These are phyloP conservation scores for Syngnathus acus DNA, from an alignment of 2,797 vertebrate species.

Conservation along the genomic window DNA sequence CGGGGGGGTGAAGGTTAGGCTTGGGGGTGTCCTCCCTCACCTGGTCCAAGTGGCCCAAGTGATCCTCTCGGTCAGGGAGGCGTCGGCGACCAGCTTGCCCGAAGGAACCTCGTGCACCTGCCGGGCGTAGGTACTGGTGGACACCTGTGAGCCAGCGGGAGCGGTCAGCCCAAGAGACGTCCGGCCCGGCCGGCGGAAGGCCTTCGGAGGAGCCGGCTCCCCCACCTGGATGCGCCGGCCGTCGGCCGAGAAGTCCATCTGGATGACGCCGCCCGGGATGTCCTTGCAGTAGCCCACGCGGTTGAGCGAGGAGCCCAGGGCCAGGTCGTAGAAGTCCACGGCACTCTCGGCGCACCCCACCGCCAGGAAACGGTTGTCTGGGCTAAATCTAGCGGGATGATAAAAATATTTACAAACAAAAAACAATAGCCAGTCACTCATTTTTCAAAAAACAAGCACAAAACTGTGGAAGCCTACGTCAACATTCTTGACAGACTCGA, in stretches of 20 bases:
- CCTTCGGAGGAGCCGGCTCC: neutral
- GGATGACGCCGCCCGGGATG: constrained; percentile 85
- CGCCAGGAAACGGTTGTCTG: constrained; percentile 85
- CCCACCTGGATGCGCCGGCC: constrained; percentile 86
- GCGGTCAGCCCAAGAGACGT: neutral
- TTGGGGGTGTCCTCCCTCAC: constrained; percentile 50
- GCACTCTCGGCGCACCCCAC: constrained; percentile 86
- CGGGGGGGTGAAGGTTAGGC: too few species aligned
- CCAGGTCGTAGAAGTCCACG: constrained; percentile 93
- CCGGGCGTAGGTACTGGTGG: constrained; percentile 83
- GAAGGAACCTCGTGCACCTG: constrained; percentile 89
- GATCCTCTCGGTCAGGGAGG: constrained; percentile 76
- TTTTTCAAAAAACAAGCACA: too few species aligned
- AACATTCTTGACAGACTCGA: too few species aligned
- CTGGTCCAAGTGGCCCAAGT: constrained; percentile 98
- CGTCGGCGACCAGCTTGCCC: constrained; percentile 80
- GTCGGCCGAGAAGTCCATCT: constrained; percentile 93
- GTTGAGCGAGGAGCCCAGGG: constrained; percentile 85
- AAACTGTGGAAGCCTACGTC: too few species aligned
- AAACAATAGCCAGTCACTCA: too few species aligned
- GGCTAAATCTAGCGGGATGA: constrained; percentile 77
- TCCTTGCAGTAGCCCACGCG: constrained; percentile 93
- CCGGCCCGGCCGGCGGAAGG: too few species aligned
- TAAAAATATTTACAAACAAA: neutral
- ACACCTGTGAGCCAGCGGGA: constrained; percentile 68